These are phyloP conservation scores for Neodontobutis hainanensis DNA, from an alignment of 2,113 vertebrate species.

Conservation along the genomic window DNA sequence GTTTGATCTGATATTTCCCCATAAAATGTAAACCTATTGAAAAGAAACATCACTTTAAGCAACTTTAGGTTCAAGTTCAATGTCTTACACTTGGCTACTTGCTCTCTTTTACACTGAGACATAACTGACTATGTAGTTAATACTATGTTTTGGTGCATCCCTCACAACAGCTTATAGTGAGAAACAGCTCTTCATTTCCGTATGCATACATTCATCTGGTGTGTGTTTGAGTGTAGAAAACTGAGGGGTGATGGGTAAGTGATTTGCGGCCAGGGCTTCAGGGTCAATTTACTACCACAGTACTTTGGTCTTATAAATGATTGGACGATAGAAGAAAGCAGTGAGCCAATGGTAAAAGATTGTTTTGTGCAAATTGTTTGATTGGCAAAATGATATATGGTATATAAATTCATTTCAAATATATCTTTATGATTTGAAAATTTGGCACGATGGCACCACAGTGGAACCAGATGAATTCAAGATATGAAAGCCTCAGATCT, in stretches of 20 bases:
- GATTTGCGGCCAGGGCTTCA: slow-evolving; percentile 28
- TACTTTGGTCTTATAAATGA: slow-evolving; percentile 80
- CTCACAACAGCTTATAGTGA: neutral
- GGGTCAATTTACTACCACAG: slow-evolving; percentile 76
- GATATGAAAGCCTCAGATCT: slow-evolving; percentile 35
- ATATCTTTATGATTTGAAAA: slow-evolving; percentile 54
- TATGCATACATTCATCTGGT: slow-evolving; percentile 71
- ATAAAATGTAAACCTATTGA: neutral
- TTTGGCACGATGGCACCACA: slow-evolving; percentile 73
- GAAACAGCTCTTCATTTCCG: slow-evolving; percentile 20
- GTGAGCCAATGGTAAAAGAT: slow-evolving; percentile 60
- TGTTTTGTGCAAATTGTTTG: slow-evolving; percentile 69
- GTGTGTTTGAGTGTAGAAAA: slow-evolving; percentile 51
- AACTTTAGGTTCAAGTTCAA: too few relatives aligned
- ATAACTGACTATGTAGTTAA: too few relatives aligned
- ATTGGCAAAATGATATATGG: slow-evolving; percentile 62
- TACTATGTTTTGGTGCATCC: slow-evolving; percentile 1
- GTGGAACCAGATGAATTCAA: slow-evolving; percentile 66
- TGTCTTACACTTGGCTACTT: too few relatives aligned
- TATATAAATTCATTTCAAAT: slow-evolving; percentile 60
- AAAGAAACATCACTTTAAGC: too few relatives aligned
- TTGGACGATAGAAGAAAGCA: slow-evolving; percentile 54
- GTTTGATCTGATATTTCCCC: too few relatives aligned
- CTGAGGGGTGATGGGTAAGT: slow-evolving; percentile 42
- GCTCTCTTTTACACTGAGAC: too few relatives aligned